These are phyloP conservation scores for Caradrina kadenii DNA, from an alignment of 2,888 invertebrate species.

Conservation along the genomic window DNA sequence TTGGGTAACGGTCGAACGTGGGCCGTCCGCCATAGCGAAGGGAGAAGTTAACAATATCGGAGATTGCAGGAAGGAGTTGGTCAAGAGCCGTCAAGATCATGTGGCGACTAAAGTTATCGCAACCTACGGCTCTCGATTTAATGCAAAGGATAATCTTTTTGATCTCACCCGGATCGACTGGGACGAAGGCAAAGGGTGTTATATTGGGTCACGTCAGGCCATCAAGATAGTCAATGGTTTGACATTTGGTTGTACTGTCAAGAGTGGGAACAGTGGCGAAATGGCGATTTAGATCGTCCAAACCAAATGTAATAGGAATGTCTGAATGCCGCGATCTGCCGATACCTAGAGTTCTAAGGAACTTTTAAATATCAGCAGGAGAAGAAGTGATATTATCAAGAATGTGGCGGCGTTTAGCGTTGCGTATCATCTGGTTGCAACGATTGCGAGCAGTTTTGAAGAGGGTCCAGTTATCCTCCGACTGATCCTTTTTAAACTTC, in stretches of 20 bases:
- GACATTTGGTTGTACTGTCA: neutral
- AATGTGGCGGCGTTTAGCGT: too few relatives aligned
- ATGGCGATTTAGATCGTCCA: neutral
- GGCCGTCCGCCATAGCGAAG: neutral
- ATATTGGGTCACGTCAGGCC: too few relatives aligned
- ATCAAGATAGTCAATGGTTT: too few relatives aligned
- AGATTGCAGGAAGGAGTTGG: neutral
- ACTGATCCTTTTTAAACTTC: too few relatives aligned
- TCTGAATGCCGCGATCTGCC: neutral
- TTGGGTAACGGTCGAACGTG: neutral
- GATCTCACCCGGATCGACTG: too few relatives aligned
- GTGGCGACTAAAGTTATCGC: neutral
- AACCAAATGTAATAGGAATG: neutral
- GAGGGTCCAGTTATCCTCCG: too few relatives aligned
- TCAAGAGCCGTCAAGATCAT: neutral
- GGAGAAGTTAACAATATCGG: neutral
- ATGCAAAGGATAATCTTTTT: too few relatives aligned
- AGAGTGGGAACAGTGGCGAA: neutral
- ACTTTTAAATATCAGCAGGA: slow-evolving; percentile 5
- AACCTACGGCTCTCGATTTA: neutral
- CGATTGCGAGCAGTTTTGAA: too few relatives aligned
- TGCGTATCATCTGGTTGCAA: too few relatives aligned
- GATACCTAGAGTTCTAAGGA: slow-evolving; percentile 1
- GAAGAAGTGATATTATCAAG: slow-evolving; percentile 3
- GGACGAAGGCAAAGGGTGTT: too few relatives aligned